phyloP scores from a whole-genome alignment of 2,888 invertebrate species.

The Oegoconia quadripuncta region DNA sequence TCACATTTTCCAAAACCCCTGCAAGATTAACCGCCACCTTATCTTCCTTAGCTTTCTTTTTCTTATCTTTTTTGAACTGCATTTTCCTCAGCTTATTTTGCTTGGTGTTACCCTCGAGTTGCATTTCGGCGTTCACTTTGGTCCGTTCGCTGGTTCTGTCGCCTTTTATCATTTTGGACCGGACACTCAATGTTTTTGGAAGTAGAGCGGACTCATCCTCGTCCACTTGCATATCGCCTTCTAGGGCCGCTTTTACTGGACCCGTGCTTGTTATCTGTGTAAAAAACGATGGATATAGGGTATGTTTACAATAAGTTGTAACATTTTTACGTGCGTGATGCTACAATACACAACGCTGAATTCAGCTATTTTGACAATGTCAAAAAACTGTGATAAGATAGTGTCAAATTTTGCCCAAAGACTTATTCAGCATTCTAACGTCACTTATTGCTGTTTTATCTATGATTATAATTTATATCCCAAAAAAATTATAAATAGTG shows the following conservation, averaged over 20 bases:
- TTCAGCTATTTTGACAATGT: too few relatives aligned
- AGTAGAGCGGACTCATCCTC: constrained; percentile 63
- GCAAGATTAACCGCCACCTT: constrained; percentile 82
- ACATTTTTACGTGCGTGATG: too few relatives aligned
- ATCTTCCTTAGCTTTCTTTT: constrained; percentile 69
- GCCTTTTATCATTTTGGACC: constrained; percentile 53
- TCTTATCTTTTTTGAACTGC: constrained; percentile 83
- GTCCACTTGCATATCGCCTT: constrained; percentile 76
- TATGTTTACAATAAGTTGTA: too few relatives aligned
- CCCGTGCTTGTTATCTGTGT: constrained; percentile 80
- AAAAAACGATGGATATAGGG: too few relatives aligned
- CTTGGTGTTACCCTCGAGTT: constrained; percentile 83
- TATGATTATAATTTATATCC: too few relatives aligned
- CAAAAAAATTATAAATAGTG: too few relatives aligned
- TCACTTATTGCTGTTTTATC: too few relatives aligned
- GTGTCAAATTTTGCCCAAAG: too few relatives aligned
- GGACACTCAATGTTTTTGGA: constrained; percentile 60
- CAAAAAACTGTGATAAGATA: too few relatives aligned
- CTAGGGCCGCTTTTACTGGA: constrained; percentile 73
- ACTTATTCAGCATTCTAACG: too few relatives aligned
- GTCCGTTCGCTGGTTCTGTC: constrained; percentile 47
- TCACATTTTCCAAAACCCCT: constrained; percentile 81
- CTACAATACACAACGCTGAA: too few relatives aligned
- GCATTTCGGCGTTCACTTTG: constrained; percentile 82
- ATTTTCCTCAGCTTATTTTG: constrained; percentile 62